Conservation (phyloP, 2,888 invertebrate genomes). For the Lagria hirta region DNA sequence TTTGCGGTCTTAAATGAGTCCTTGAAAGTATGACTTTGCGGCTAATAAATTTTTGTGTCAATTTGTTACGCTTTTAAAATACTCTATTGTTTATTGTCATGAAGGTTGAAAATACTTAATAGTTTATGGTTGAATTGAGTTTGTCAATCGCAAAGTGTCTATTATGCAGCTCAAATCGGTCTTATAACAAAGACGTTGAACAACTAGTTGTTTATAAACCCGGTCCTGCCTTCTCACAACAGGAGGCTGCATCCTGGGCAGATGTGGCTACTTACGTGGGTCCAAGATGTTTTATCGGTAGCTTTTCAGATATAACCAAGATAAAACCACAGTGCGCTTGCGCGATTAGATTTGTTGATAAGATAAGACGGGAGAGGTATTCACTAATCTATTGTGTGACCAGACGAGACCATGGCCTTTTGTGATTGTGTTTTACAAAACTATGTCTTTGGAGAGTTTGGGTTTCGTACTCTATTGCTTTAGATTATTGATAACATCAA, state of each 20-base stretch:
- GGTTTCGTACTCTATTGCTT: constrained; percentile 34
- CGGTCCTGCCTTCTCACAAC: too few species aligned
- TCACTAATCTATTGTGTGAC: constrained; percentile 47
- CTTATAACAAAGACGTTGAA: too few species aligned
- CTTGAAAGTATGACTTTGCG: too few species aligned
- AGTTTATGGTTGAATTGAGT: too few species aligned
- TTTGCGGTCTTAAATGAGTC: too few species aligned
- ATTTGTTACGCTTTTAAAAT: too few species aligned
- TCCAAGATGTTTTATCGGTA: constrained; percentile 41
- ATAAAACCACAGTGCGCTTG: constrained; percentile 45
- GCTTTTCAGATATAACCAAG: constrained; percentile 35
- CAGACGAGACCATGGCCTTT: constrained; percentile 26
- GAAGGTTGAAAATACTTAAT: too few species aligned
- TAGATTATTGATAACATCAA: constrained; percentile 34
- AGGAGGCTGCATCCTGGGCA: constrained; percentile 34
- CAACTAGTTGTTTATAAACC: too few species aligned
- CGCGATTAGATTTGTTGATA: constrained; percentile 48
- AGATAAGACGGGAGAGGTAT: constrained; percentile 45
- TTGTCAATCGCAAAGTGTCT: too few species aligned
- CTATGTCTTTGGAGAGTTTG: constrained; percentile 30
- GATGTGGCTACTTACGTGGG: constrained; percentile 42
- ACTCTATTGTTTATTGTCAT: too few species aligned
- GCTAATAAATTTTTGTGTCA: too few species aligned
- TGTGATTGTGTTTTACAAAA: constrained; percentile 31
- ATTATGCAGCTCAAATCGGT: too few species aligned